phyloP scores from a whole-genome alignment of 2,888 invertebrate species.

The Hemaris fuciformis region DNA sequence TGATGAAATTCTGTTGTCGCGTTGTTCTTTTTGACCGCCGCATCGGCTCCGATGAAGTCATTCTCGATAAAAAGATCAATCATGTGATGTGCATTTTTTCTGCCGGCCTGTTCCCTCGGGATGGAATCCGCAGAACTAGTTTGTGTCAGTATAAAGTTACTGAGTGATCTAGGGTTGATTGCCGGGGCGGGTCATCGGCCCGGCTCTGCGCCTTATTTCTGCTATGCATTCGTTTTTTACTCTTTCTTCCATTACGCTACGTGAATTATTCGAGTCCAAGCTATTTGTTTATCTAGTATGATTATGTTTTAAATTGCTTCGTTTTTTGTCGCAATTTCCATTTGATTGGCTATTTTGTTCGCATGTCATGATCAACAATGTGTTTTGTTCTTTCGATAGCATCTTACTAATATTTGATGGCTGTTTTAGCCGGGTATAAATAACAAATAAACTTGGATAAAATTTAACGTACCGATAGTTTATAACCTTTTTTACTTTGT shows the following conservation, averaged over 20 bases:
- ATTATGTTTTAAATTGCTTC: background rate
- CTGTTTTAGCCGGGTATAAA: background rate
- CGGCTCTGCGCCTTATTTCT: background rate
- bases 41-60: background rate
- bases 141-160: background rate
- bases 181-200: background rate
- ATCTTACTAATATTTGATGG: background rate
- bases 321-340: background rate
- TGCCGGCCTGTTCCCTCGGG: background rate
- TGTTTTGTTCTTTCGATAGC: background rate
- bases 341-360: background rate
- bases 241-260: background rate
- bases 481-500: too few species aligned
- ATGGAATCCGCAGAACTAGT: background rate
- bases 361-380: background rate
- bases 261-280: background rate
- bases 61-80: background rate
- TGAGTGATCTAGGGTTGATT: background rate
- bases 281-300: background rate
- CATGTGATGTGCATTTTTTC: background rate
- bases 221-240: background rate
- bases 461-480: too few species aligned
- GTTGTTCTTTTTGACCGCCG: background rate
- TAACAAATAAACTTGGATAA: too few species aligned
- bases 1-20: background rate